These are phyloP conservation scores for Chloroclysta siterata DNA, from an alignment of 2,888 invertebrate genomes.

Conservation along the genomic window DNA sequence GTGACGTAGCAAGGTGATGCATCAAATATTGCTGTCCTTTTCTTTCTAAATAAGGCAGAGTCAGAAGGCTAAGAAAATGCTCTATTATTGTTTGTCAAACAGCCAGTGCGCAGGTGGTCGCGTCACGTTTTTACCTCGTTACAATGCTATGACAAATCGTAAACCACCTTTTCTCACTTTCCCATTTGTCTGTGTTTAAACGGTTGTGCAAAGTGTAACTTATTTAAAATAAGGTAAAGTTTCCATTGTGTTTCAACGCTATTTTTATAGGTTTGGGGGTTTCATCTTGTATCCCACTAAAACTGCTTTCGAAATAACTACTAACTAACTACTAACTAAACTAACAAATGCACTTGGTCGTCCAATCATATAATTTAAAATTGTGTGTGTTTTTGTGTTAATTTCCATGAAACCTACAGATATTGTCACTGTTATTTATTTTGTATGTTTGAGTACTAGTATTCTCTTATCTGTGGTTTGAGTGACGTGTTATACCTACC, in stretches of 20 bases:
- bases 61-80: constrained; percentile 30
- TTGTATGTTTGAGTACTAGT: too few relatives aligned
- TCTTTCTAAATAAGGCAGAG: constrained; percentile 33
- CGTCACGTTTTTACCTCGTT: constrained; percentile 53
- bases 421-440: not conserved
- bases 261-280: constrained; percentile 15
- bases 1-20: constrained; percentile 48
- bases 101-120: constrained; percentile 55
- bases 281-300: constrained; percentile 13
- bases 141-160: constrained; percentile 52
- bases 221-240: constrained; percentile 19
- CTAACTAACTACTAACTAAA: too few relatives aligned
- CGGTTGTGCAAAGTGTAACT: constrained; percentile 16
- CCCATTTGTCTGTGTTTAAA: constrained; percentile 14
- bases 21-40: constrained; percentile 42
- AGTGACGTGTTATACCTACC: too few relatives aligned
- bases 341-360: constrained; percentile 51
- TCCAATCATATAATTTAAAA: constrained; percentile 44
- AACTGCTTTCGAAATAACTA: constrained; percentile 32
- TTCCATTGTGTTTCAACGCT: constrained; percentile 23
- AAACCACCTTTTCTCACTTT: constrained; percentile 47
- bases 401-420: not conserved
- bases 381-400: constrained; percentile 17
- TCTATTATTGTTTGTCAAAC: constrained; percentile 13
- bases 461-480: too few relatives aligned